A percentile compares a stretch with the other conserved stretches of the same genome.
Evolutionary conservation across 2,888 invertebrate species (phyloP).

Genomic region (Nephrotoma flavescens): DNA sequence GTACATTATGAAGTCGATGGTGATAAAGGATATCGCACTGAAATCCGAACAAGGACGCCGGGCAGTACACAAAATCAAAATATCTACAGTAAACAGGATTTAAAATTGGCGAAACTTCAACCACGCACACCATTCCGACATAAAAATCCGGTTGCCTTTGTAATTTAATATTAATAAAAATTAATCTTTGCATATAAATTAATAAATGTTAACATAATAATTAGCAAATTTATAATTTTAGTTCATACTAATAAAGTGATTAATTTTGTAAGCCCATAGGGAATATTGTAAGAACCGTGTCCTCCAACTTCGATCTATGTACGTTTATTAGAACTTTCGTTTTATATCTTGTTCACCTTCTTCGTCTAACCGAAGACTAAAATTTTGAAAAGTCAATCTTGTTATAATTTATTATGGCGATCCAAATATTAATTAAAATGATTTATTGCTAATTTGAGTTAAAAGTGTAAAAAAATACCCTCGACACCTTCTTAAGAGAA

Average conservation of each 20-base stretch:
- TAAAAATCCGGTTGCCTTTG: conserved; percentile 22
- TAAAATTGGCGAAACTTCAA: conserved; percentile 17
- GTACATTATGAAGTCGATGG: conserved; percentile 25
- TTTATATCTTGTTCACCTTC: background rate
- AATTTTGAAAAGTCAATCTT: background rate
- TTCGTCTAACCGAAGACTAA: background rate
- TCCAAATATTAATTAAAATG: background rate
- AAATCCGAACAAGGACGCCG: conserved; percentile 22
- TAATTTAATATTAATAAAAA: conserved; percentile 9
- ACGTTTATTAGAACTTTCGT: background rate
- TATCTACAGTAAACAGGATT: background rate
- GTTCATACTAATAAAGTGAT: background rate
- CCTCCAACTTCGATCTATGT: background rate
- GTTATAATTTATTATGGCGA: background rate
- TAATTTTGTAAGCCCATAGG: background rate
- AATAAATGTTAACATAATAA: background rate
- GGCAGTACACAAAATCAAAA: conserved; percentile 11
- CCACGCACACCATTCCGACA: conserved; percentile 18
- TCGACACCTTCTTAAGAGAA: background rate
- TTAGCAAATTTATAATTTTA: background rate
- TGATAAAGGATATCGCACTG: conserved; percentile 21
- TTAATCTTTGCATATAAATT: background rate
- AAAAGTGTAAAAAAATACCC: background rate
- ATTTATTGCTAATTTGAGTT: background rate
- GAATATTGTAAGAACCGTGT: background rate